These are phyloP conservation scores for Ips nitidus DNA, from an alignment of 1,140 invertebrate species.

Conservation along the genomic window DNA sequence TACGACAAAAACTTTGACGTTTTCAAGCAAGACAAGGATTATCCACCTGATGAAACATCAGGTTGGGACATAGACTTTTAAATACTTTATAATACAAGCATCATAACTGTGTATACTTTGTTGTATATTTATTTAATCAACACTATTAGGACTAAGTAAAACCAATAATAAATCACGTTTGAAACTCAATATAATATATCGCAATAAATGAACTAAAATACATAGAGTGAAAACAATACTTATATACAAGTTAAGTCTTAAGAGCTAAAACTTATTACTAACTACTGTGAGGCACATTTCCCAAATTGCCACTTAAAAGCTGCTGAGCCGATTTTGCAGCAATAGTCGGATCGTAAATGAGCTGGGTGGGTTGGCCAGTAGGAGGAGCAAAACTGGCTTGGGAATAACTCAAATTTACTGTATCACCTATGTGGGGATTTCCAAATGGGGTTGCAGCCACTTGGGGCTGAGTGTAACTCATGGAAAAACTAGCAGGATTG, in stretches of 20 bases:
- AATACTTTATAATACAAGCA: not conserved
- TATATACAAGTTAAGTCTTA: not conserved
- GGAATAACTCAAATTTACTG: slow-evolving; percentile 25
- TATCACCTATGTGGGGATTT: slow-evolving; percentile 4
- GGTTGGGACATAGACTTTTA: slow-evolving; percentile 43
- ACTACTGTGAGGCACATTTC: not conserved
- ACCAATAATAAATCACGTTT: no score
- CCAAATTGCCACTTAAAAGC: slow-evolving; percentile 43
- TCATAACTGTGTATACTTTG: no score
- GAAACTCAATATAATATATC: no score
- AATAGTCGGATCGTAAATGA: slow-evolving; percentile 50
- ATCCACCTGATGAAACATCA: slow-evolving; percentile 41
- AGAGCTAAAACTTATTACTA: not conserved
- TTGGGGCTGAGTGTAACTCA: slow-evolving; percentile 26
- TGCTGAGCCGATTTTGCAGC: slow-evolving; percentile 51
- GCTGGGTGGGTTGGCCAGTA: slow-evolving; percentile 30
- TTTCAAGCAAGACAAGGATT: slow-evolving; percentile 43
- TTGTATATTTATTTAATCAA: not conserved
- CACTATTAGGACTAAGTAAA: no score
- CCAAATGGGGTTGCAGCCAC: not conserved
- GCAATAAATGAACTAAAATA: no score
- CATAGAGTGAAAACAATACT: not conserved
- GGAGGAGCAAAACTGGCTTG: slow-evolving; percentile 13
- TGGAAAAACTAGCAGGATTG: slow-evolving; percentile 21
- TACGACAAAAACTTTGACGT: slow-evolving; percentile 42